Base-by-base conservation (phyloP, 2,113 vertebrate species). In the Danionella cerebrum region DNA sequence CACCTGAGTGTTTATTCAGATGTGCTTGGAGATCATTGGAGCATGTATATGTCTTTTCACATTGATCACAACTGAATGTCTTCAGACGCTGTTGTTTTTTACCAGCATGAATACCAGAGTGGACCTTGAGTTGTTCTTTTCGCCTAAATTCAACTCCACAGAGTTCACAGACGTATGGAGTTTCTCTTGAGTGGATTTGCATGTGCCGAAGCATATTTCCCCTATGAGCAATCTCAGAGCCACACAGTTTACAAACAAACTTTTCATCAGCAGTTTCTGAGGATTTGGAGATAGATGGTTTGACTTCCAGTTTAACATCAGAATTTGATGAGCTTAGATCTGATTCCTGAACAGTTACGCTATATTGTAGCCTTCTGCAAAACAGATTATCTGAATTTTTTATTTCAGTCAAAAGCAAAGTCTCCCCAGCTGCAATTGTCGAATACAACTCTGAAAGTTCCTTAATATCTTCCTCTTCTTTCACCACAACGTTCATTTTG, bases 121-220 rank as follows among this genome's bases (percentile, higher is more conserved):
- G 71, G 2, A 47, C 8, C 0, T 19, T 8, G 9, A 73, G 51
- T 39, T 31, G 31, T 48, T 73, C 65, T 11, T 39, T 62, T 25
- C 65, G 55, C 1, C 48, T 16, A n/a, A 73, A 73, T 1, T 6
- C n/a, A 16, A 14, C 68, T 1, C 33, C 31, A 9, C 71, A 73
- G 21, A 63, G 4, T 6, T 48, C 11, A 24, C 71, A 73, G 8
- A 2, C 8, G 39, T 54, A 55, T 2, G 57, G 71, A 0, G 31
- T 38, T 16, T 73, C 71, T 11, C 71, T 57, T 0, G 71, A 63
- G 57, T 73, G 71, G 18, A 63, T 68, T 35, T 50, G 42, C 65
- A 68, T 68, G 65, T 73, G 71, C 2, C 3, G 11, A 2, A 16
- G 4, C 5, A 73, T 48, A 14, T 11, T 68, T 29, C 2, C 0